Evolutionary conservation across 2,113 vertebrate genomes (phyloP).

Genomic region (Boulengeromyrus knoepffleri): DNA sequence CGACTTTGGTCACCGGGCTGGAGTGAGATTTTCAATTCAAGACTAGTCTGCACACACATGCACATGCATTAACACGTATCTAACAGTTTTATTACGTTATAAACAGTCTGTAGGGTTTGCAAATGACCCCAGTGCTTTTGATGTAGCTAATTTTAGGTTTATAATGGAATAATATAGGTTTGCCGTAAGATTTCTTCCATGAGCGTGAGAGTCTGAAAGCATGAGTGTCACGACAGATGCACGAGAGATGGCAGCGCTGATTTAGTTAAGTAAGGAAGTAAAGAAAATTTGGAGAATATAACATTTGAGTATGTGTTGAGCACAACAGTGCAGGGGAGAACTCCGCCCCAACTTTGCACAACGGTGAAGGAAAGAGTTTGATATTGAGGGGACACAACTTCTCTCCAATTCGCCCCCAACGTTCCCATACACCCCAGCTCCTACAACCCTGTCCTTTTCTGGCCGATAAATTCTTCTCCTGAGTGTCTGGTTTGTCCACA

Average conservation of each 20-base stretch:
- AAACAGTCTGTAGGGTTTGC: not conserved
- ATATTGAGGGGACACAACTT: not conserved
- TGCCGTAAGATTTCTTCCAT: not conserved
- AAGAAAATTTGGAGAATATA: not conserved
- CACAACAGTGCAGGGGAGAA: not conserved
- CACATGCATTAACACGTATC: not conserved
- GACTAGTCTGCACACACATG: too few relatives aligned
- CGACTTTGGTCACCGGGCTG: not conserved
- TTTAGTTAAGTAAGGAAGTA: not conserved
- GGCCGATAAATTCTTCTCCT: not conserved
- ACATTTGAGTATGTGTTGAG: not conserved
- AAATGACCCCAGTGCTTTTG: not conserved
- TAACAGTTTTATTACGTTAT: not conserved
- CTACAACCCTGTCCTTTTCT: not conserved
- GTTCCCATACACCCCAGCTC: not conserved
- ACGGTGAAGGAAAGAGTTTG: not conserved
- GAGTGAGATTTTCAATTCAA: not conserved
- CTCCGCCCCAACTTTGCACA: not conserved
- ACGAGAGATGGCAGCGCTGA: not conserved
- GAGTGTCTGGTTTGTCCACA: not conserved
- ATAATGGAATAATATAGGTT: not conserved
- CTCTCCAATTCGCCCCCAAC: not conserved
- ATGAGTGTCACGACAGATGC: not conserved
- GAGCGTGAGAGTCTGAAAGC: not conserved
- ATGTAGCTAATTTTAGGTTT: not conserved